Evolutionary conservation across 2,113 vertebrate genomes (phyloP).

Genomic region (Dendrocopos noguchii): DNA sequence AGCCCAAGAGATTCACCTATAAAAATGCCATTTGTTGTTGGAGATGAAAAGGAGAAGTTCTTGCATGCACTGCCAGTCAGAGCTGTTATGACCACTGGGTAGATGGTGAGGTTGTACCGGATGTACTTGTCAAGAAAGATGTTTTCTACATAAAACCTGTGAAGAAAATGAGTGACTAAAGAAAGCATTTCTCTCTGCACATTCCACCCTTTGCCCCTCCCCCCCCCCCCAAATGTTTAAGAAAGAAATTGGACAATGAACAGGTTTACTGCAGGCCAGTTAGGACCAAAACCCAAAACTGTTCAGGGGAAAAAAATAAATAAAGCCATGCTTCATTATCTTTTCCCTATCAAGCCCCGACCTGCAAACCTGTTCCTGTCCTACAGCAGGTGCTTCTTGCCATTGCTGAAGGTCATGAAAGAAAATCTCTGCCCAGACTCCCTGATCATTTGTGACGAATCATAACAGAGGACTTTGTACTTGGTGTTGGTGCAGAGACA

Average conservation of each 20-base stretch:
- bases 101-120: conserved; percentile 79
- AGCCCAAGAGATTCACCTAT: conserved; percentile 70
- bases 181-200: not conserved
- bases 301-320: not conserved
- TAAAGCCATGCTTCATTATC: not conserved
- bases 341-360: not conserved
- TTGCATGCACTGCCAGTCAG: conserved; percentile 68
- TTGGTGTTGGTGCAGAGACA: not conserved
- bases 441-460: not conserved
- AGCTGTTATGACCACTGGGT: conserved; percentile 80
- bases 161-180: not conserved
- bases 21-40: conserved; percentile 69
- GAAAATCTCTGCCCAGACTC: not conserved
- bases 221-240: not conserved
- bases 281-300: not conserved
- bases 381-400: not conserved
- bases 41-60: conserved; percentile 51
- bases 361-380: not conserved
- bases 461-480: not conserved
- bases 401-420: not conserved
- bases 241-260: not conserved
- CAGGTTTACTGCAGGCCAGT: not conserved
- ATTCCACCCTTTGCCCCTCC: no score
- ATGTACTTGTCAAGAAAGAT: conserved; percentile 82
- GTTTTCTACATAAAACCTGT: conserved; percentile 84